A percentile compares a stretch with the other conserved stretches of the same genome.
Evolutionary conservation across 2,888 invertebrate genomes (phyloP).

Genomic region (Adelognathus sp.): DNA sequence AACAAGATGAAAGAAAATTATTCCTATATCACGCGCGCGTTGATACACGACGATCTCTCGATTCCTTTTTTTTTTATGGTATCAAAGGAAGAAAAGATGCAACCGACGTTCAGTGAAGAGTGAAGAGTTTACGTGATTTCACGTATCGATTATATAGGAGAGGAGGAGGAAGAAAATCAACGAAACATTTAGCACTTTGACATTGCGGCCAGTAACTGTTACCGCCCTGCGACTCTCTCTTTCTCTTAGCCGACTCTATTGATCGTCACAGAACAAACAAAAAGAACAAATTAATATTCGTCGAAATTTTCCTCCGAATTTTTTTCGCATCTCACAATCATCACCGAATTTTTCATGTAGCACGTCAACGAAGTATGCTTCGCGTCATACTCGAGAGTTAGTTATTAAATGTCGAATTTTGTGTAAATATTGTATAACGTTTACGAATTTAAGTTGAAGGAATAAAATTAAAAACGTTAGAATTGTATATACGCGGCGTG

Average conservation of each 20-base stretch:
- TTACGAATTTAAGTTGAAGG: too few species aligned
- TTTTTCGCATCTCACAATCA: not conserved
- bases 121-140: constrained; percentile 56
- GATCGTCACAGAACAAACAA: not conserved
- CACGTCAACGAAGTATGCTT: constrained; percentile 17
- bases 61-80: constrained; percentile 42
- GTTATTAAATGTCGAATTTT: constrained; percentile 74
- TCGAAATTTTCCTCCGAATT: not conserved
- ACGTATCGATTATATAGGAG: constrained; percentile 55
- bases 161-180: constrained; percentile 57
- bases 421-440: constrained; percentile 78
- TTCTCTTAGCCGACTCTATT: constrained; percentile 13
- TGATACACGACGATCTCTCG: not conserved
- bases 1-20: not conserved
- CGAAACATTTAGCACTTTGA: constrained; percentile 63
- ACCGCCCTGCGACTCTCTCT: constrained; percentile 35
- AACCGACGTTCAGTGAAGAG: constrained; percentile 21
- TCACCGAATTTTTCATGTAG: not conserved
- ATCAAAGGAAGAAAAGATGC: constrained; percentile 29
- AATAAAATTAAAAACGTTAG: constrained; percentile 62
- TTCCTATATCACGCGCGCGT: not conserved
- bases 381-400: constrained; percentile 37
- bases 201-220: constrained; percentile 77
- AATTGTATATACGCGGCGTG: constrained; percentile 53
- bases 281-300: not conserved